Evolutionary conservation across 1,140 invertebrate species (phyloP).

Genomic region (Drosophila orena): DNA sequence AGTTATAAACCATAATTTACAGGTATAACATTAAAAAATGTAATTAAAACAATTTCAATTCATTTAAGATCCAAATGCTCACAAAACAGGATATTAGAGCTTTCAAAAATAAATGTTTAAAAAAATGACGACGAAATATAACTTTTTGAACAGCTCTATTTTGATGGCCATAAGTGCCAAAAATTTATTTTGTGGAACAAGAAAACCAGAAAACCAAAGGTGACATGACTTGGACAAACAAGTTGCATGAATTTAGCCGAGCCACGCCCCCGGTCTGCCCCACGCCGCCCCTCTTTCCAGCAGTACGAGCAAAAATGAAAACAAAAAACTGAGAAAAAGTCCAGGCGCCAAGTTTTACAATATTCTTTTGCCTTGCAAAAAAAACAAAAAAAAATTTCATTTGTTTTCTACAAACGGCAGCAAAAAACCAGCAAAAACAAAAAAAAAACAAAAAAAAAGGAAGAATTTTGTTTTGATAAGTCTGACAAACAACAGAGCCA

Average conservation of each 20-base stretch:
- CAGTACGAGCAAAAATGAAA: background rate
- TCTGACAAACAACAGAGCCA: conserved; percentile 68
- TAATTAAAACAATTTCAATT: too few relatives aligned
- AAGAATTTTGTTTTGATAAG: conserved; percentile 77
- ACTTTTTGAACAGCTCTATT: conserved; percentile 11
- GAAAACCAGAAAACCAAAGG: conserved; percentile 38
- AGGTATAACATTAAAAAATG: too few relatives aligned
- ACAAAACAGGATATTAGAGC: too few relatives aligned
- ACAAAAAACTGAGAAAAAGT: conserved; percentile 17
- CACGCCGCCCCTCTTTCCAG: background rate
- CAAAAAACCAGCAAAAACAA: conserved; percentile 44
- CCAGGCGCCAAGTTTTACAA: conserved; percentile 47
- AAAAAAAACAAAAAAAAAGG: conserved; percentile 36
- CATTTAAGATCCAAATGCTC: too few relatives aligned
- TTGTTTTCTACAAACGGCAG: conserved; percentile 69
- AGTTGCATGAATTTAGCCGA: conserved; percentile 39
- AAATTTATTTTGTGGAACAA: conserved; percentile 35
- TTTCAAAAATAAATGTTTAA: too few relatives aligned
- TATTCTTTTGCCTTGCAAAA: conserved; percentile 47
- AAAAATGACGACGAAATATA: too few relatives aligned
- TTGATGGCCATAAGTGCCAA: conserved; percentile 13
- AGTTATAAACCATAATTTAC: too few relatives aligned
- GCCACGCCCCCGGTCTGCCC: conserved; percentile 15
- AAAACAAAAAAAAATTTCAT: conserved; percentile 61
- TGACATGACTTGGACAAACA: conserved; percentile 59